phyloP scores from a whole-genome alignment of 2,113 vertebrate genomes.

The Urocolius indicus region DNA sequence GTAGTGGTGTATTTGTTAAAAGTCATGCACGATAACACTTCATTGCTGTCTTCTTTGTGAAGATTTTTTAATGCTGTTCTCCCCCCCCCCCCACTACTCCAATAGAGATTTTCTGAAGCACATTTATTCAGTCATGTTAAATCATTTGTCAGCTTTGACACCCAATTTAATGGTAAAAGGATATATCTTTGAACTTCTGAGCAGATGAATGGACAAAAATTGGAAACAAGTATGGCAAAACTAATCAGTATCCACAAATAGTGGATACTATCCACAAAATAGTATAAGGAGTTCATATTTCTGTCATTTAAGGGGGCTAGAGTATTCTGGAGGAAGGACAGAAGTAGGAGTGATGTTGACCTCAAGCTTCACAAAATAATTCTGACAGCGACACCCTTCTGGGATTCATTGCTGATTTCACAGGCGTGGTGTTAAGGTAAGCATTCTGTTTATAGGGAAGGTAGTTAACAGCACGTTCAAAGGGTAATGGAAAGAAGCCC shows the following conservation, averaged over 20 bases:
- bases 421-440: not conserved
- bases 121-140: not conserved
- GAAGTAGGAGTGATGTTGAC: not conserved
- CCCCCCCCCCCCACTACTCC: rapidly evolving
- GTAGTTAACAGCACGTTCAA: not conserved
- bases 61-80: not conserved
- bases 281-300: not conserved
- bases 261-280: rapidly evolving
- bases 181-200: not conserved
- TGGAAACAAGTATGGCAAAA: not conserved
- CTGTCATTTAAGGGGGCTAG: not conserved
- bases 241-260: not conserved
- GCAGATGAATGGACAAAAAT: not conserved
- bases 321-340: not conserved
- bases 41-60: not conserved
- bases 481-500: too few species aligned
- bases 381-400: not conserved
- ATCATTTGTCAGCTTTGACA: not conserved
- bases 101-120: not conserved
- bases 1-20: not conserved
- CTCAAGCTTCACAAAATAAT: not conserved
- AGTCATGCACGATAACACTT: not conserved
- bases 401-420: not conserved
- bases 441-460: not conserved
- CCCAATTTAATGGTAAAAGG: not conserved